Evolutionary conservation across 1,140 invertebrate genomes (phyloP).

Genomic region (Grapholita molesta): DNA sequence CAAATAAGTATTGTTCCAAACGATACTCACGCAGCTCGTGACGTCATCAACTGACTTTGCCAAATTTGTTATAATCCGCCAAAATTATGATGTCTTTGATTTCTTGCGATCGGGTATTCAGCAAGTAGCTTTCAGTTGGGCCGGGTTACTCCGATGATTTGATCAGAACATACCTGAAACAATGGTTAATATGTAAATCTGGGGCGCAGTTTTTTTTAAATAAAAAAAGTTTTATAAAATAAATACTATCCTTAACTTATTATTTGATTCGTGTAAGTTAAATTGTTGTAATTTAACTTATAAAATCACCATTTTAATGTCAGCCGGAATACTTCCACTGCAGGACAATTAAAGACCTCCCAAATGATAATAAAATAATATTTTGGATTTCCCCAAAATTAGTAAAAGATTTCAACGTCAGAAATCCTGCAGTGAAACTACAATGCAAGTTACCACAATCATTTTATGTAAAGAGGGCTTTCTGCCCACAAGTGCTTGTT

Average conservation of each 20-base stretch:
- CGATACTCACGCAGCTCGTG: slow-evolving; percentile 32
- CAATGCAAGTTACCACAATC: too few species aligned
- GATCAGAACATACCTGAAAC: slow-evolving; percentile 42
- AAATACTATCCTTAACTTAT: background rate
- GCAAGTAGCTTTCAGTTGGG: background rate
- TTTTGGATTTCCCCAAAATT: too few species aligned
- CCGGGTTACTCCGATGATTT: background rate
- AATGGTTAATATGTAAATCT: slow-evolving; percentile 23
- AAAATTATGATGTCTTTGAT: background rate
- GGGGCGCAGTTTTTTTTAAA: background rate
- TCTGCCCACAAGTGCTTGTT: background rate
- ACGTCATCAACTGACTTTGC: slow-evolving; percentile 25
- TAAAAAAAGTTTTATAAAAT: background rate
- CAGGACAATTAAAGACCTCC: too few species aligned
- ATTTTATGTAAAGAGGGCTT: background rate
- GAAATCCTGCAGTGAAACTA: too few species aligned
- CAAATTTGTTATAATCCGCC: slow-evolving; percentile 2
- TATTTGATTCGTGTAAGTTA: too few species aligned
- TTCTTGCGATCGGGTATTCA: background rate
- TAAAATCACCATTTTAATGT: too few species aligned
- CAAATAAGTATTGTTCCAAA: slow-evolving; percentile 41
- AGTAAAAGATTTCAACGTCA: too few species aligned
- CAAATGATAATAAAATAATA: too few species aligned
- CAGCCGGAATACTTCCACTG: too few species aligned
- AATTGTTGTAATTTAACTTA: background rate